These are phyloP conservation scores for Clusia tigrina DNA, from an alignment of 2,888 invertebrate species.

Conservation along the genomic window DNA sequence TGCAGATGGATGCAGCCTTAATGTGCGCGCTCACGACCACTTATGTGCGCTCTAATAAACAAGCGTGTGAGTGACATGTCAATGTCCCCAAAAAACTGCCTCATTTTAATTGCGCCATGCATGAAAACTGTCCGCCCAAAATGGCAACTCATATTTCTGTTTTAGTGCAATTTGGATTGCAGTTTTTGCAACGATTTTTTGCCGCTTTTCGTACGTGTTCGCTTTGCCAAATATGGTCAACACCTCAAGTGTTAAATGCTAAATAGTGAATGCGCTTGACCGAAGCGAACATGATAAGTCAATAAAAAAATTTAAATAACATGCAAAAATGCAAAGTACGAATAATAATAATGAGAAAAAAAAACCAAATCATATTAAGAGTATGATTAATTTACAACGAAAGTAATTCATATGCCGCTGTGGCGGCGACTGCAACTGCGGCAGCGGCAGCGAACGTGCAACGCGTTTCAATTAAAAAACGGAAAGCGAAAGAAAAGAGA, in stretches of 20 bases:
- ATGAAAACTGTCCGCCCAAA: no score
- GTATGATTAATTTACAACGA: conserved; percentile 25
- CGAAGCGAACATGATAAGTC: conserved; percentile 35
- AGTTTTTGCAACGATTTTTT: background rate
- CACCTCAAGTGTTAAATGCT: conserved; percentile 1
- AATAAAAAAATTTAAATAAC: conserved; percentile 36
- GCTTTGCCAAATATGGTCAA: conserved; percentile 36
- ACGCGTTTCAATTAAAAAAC: conserved; percentile 18
- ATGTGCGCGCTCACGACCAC: no score
- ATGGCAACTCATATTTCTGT: background rate
- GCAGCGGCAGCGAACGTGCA: conserved; percentile 16
- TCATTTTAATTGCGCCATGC: no score
- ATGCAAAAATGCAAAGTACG: background rate
- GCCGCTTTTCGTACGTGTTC: background rate
- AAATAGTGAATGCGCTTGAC: conserved; percentile 22
- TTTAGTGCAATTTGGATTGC: background rate
- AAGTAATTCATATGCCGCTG: conserved; percentile 19
- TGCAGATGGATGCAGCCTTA: no score
- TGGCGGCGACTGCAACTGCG: background rate
- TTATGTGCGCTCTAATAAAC: no score
- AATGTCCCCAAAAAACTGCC: no score
- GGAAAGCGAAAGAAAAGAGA: background rate
- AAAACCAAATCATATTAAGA: conserved; percentile 2
- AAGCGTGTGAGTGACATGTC: no score
- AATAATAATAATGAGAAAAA: conserved; percentile 18